Percentiles rank a stretch among this genome's conserved stretches.
Evolutionary conservation across 2,113 vertebrate genomes (phyloP).

Genomic region (Ceratotherium simum): DNA sequence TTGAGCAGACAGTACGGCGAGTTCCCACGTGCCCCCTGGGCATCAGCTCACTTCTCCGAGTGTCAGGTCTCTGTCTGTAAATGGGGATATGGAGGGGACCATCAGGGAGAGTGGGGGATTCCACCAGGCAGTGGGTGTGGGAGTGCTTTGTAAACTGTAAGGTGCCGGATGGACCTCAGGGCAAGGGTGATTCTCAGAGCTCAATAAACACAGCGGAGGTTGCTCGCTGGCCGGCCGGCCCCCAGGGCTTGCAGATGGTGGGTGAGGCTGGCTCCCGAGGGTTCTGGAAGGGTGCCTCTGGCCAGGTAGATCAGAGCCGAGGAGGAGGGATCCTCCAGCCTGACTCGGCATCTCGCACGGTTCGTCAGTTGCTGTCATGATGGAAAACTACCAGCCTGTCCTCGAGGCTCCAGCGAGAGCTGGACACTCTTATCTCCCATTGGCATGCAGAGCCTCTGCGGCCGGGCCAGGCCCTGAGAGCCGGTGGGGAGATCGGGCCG

Average conservation of each 20-base stretch:
- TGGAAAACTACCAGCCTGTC: constrained; percentile 58
- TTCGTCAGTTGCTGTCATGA: neutral
- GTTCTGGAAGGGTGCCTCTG: neutral
- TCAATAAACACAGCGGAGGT: neutral
- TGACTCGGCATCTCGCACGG: neutral
- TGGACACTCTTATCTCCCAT: neutral
- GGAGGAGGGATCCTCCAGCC: neutral
- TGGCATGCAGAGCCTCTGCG: neutral
- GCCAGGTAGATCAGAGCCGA: neutral
- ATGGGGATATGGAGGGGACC: rapidly evolving
- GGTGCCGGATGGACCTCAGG: rapidly evolving
- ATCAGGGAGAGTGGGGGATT: rapidly evolving
- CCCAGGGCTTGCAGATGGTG: neutral
- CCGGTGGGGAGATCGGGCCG: rapidly evolving
- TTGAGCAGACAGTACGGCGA: rapidly evolving
- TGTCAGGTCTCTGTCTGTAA: neutral
- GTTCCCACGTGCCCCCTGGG: rapidly evolving
- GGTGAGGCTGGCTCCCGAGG: neutral
- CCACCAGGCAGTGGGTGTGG: rapidly evolving
- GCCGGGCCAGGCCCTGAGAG: neutral
- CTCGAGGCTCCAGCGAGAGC: neutral
- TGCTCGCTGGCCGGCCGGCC: neutral
- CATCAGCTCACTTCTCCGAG: rapidly evolving
- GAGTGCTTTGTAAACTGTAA: too few species aligned
- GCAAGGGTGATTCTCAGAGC: neutral